phyloP scores from a whole-genome alignment of 2,797 vertebrate species.

The Sebastiscus tertius region DNA sequence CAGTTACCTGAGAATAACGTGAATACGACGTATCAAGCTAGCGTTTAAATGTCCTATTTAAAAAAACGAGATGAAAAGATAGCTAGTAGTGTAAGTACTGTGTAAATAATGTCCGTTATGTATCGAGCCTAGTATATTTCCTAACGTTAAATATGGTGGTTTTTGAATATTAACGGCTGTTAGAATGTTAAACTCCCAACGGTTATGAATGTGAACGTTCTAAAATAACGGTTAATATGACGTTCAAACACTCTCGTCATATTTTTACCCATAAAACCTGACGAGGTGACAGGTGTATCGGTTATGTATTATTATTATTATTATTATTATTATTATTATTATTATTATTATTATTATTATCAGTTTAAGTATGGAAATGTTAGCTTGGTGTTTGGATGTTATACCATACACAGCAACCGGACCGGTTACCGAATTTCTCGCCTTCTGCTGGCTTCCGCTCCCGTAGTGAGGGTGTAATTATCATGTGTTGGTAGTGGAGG shows the following conservation, averaged over 20 bases:
- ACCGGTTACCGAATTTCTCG: not conserved
- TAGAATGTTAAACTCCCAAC: not conserved
- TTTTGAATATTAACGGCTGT: not conserved
- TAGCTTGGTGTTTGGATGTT: not conserved
- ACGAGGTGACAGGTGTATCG: slow-evolving; percentile 1
- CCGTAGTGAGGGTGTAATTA: slow-evolving; percentile 2
- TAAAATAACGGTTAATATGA: not conserved
- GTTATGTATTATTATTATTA: not conserved
- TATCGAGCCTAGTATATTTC: slow-evolving; percentile 23
- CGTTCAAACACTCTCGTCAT: not conserved
- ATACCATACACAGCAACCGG: not conserved
- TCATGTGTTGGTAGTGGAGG: slow-evolving; percentile 20
- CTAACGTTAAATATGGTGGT: not conserved
- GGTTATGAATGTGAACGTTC: not conserved
- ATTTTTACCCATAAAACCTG: not conserved
- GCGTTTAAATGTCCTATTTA: not conserved
- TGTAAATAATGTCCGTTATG: slow-evolving; percentile 66
- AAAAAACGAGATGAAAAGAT: not conserved
- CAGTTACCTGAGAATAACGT: slow-evolving; percentile 17
- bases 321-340: not conserved
- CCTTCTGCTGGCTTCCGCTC: slow-evolving; percentile 1
- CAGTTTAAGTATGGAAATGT: not conserved
- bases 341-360: not conserved
- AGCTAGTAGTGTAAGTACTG: not conserved
- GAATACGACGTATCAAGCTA: not conserved